phyloP scores from a whole-genome alignment of 2,888 invertebrate species.

The Cybosia mesomella region DNA sequence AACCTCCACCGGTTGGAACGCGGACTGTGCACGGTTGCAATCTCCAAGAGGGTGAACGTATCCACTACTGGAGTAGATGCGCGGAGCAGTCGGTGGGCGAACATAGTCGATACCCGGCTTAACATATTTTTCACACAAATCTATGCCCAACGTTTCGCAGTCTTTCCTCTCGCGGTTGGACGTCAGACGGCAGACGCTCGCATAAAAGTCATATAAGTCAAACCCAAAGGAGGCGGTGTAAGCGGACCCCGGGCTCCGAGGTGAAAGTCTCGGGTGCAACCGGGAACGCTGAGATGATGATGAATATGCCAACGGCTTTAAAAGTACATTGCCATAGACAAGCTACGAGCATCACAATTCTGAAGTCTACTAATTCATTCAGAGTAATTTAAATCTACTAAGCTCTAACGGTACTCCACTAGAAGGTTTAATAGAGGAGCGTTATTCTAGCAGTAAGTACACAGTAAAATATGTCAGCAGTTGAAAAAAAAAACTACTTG shows the following conservation, averaged over 20 bases:
- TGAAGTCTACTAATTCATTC: background rate
- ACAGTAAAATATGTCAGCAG: background rate
- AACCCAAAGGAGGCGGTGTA: no score
- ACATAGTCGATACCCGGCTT: background rate
- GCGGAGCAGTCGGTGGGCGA: no score
- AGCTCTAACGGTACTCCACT: background rate
- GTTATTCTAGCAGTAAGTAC: background rate
- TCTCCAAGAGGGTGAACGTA: no score
- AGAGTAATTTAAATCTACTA: background rate
- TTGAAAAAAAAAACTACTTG: background rate
- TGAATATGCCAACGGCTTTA: background rate
- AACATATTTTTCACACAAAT: background rate
- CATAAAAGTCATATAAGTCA: background rate
- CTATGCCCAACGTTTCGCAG: background rate
- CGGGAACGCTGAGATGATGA: no score
- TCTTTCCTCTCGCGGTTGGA: background rate
- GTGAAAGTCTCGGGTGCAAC: no score
- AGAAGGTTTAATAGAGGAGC: background rate
- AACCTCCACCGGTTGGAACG: no score
- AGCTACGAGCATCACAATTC: background rate
- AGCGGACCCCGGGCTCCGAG: no score
- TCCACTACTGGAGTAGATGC: no score
- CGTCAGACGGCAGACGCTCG: background rate
- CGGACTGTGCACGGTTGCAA: no score
- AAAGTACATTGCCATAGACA: background rate